Conservation (phyloP, 2,888 invertebrate genomes). For the Octodonta nipae region DNA sequence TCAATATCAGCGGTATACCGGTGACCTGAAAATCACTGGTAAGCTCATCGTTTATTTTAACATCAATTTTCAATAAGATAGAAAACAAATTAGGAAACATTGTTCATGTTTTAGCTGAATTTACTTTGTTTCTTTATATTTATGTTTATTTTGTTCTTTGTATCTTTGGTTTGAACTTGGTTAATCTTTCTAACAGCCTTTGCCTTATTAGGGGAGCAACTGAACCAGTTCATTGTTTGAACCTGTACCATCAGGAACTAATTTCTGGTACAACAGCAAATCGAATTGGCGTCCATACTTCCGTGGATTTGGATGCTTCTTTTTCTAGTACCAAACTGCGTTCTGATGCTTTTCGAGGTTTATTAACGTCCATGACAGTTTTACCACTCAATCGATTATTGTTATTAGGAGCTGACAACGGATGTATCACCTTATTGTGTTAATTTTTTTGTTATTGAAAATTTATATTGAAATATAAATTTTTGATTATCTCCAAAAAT, state of each 20-base stretch:
- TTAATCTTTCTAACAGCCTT: slow-evolving; percentile 10
- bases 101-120: no score
- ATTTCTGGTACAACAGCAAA: slow-evolving; percentile 88
- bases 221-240: slow-evolving; percentile 84
- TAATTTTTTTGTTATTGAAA: no score
- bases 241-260: slow-evolving; percentile 65
- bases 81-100: no score
- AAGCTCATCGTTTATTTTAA: no score
- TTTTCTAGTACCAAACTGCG: slow-evolving; percentile 76
- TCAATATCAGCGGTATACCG: no score
- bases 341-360: slow-evolving; percentile 81
- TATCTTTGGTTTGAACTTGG: slow-evolving; percentile 6
- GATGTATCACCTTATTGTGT: slow-evolving; percentile 69
- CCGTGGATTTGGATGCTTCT: slow-evolving; percentile 54
- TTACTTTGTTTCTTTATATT: not conserved
- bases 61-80: no score
- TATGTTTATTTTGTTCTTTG: slow-evolving; percentile 1
- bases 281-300: slow-evolving; percentile 74
- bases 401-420: slow-evolving; percentile 84
- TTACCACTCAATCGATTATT: slow-evolving; percentile 81
- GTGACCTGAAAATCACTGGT: no score
- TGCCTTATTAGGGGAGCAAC: slow-evolving; percentile 59
- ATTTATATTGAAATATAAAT: no score
- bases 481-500: no score
- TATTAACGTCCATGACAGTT: slow-evolving; percentile 79